phyloP scores from a whole-genome alignment of 2,113 vertebrate species.

The Scatophagus argus region DNA sequence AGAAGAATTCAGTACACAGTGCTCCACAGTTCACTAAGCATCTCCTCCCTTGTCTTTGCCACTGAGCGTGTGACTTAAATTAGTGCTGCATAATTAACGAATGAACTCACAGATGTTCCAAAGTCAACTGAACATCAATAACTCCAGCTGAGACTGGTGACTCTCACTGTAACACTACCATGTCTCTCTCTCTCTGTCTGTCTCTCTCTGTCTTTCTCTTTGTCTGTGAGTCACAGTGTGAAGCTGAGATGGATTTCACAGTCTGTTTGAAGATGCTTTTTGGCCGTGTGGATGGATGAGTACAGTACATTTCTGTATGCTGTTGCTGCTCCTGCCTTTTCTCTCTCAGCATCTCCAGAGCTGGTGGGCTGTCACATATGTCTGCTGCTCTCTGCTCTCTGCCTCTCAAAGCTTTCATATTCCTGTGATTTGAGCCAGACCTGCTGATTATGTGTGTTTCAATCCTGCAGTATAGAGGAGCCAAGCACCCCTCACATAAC shows the following conservation, averaged over 20 bases:
- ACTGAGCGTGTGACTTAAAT: conserved; percentile 57
- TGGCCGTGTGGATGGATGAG: conserved; percentile 42
- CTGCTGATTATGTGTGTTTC: conserved; percentile 22
- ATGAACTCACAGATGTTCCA: conserved; percentile 72
- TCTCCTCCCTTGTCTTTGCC: conserved; percentile 39
- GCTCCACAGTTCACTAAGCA: conserved; percentile 48
- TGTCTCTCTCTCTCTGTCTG: conserved; percentile 23
- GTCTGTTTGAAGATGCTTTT: conserved; percentile 72
- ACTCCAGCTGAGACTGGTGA: conserved; percentile 67
- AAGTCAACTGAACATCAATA: conserved; percentile 78
- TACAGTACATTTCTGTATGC: conserved; percentile 38
- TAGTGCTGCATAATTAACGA: conserved; percentile 73
- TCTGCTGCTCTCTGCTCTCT: conserved; percentile 41
- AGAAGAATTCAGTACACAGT: conserved; percentile 32
- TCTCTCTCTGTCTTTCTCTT: conserved; percentile 13
- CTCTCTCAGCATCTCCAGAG: conserved; percentile 45
- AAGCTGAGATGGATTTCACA: conserved; percentile 64
- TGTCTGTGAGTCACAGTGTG: conserved; percentile 13
- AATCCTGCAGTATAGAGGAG: background rate
- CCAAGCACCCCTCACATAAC: conserved; percentile 4
- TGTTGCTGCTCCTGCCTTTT: conserved; percentile 49
- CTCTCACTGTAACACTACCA: too few species aligned
- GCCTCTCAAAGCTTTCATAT: conserved; percentile 42
- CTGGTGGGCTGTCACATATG: conserved; percentile 39
- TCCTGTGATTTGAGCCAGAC: conserved; percentile 11